phyloP scores from a whole-genome alignment of 2,113 vertebrate genomes.

The Oryzias woworae region DNA sequence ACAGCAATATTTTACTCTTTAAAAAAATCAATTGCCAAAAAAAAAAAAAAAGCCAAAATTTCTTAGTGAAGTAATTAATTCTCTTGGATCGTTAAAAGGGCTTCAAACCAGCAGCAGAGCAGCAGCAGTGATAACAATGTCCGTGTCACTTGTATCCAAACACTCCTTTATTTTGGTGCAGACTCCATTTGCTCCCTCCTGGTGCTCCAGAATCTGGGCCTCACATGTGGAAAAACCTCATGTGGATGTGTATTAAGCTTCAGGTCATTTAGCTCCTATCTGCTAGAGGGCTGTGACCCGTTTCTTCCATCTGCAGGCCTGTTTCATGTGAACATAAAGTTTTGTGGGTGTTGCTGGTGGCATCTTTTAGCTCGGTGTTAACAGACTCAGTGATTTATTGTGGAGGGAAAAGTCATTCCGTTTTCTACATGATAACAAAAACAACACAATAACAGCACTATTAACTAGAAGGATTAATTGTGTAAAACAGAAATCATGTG shows the following conservation, averaged over 20 bases:
- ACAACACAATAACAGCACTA: too few relatives aligned
- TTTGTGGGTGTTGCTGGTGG: conserved; percentile 9
- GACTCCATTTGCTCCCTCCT: conserved; percentile 28
- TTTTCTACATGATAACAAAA: not conserved
- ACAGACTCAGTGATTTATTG: not conserved
- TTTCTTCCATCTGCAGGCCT: conserved; percentile 10
- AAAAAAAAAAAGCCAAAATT: not conserved
- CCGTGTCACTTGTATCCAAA: conserved; percentile 2
- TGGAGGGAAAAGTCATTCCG: not conserved
- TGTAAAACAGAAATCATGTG: too few relatives aligned
- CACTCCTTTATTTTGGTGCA: not conserved
- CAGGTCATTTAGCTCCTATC: conserved; percentile 51
- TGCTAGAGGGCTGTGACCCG: conserved; percentile 23
- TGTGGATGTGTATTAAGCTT: conserved; percentile 47
- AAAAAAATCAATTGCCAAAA: not conserved
- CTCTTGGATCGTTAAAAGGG: not conserved
- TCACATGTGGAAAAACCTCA: conserved; percentile 65
- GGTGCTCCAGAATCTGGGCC: conserved; percentile 38
- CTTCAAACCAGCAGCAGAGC: not conserved
- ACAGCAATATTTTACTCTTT: not conserved
- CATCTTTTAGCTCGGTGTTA: not conserved
- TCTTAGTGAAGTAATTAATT: not conserved
- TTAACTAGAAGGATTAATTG: too few relatives aligned
- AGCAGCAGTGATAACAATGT: not conserved
- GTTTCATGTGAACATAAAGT: not conserved